Evolutionary conservation across 2,888 invertebrate species (phyloP).

Genomic region (Chrysolina americana): DNA sequence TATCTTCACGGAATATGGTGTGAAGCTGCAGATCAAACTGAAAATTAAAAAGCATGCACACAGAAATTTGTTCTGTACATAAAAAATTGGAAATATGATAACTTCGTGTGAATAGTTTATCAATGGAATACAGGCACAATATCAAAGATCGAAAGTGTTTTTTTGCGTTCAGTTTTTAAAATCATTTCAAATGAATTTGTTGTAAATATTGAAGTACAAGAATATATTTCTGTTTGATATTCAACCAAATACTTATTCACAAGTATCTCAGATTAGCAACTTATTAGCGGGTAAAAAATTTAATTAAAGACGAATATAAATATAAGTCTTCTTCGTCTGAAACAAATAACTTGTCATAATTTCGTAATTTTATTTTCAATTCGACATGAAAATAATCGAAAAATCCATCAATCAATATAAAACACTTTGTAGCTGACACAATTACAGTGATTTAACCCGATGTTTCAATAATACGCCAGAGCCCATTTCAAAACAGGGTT

Average conservation of each 20-base stretch:
- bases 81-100: no score
- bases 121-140: not conserved
- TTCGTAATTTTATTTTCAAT: not conserved
- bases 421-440: not conserved
- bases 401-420: not conserved
- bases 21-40: no score
- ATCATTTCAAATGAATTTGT: no score
- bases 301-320: not conserved
- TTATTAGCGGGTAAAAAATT: not conserved
- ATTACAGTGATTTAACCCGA: not conserved
- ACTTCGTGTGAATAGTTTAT: not conserved
- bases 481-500: constrained; percentile 37
- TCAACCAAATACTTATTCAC: no score
- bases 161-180: not conserved
- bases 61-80: no score
- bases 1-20: no score
- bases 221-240: no score
- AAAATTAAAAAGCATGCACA: no score
- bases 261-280: not conserved
- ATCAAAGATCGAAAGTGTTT: not conserved
- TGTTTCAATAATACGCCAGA: constrained; percentile 9
- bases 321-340: no score
- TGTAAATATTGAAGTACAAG: no score
- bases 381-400: not conserved
- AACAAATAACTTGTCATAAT: not conserved